These are phyloP conservation scores for Etheostoma spectabile DNA, from an alignment of 2,113 vertebrate genomes.

Conservation along the genomic window DNA sequence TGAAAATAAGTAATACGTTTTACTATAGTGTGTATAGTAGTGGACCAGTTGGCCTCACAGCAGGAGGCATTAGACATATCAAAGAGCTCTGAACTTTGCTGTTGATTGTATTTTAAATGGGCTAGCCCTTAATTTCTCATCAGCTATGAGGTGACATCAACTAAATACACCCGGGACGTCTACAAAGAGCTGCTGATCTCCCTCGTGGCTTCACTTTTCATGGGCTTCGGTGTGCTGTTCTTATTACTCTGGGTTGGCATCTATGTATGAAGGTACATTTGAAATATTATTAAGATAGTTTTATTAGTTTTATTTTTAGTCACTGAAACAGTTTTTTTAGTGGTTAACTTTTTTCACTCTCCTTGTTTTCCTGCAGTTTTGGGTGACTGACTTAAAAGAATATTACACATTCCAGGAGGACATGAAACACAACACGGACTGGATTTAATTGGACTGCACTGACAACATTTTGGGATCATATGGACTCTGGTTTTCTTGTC, in stretches of 20 bases:
- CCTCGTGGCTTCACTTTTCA: conserved; percentile 96
- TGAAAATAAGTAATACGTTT: too few species aligned
- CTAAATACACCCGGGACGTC: conserved; percentile 97
- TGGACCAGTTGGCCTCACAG: background rate
- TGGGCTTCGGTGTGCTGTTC: conserved; percentile 98
- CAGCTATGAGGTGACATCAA: conserved; percentile 99
- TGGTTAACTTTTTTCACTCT: background rate
- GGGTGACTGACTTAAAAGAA: conserved; percentile 31
- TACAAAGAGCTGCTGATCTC: conserved; percentile 99
- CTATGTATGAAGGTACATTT: conserved; percentile 88
- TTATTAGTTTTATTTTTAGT: background rate
- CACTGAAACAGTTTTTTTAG: background rate
- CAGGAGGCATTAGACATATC: background rate
- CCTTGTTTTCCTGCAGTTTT: conserved; percentile 30
- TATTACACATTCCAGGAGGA: conserved; percentile 73
- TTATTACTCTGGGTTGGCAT: conserved; percentile 98
- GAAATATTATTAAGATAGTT: background rate
- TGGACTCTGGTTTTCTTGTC: conserved; percentile 69
- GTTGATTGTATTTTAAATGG: background rate
- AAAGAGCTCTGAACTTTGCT: background rate
- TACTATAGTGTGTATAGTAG: too few species aligned
- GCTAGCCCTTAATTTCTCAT: conserved; percentile 78
- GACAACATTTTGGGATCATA: conserved; percentile 66
- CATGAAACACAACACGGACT: conserved; percentile 55
- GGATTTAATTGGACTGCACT: conserved; percentile 78